Conservation (phyloP, 35 echinoderm and acorn worm species). For the Chiridota heheva region DNA sequence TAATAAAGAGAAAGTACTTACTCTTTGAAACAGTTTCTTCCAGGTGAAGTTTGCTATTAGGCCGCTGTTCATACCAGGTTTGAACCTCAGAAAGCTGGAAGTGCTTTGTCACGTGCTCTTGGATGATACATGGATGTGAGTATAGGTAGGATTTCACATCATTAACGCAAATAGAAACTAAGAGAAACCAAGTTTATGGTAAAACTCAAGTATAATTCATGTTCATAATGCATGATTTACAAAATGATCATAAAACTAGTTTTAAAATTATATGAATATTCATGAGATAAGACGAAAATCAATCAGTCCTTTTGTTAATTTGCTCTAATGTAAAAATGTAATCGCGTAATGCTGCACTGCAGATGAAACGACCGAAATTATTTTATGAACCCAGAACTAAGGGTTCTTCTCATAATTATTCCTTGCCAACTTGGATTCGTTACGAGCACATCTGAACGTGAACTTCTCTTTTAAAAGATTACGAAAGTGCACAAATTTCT, state of each 20-base stretch:
- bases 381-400: too few relatives aligned
- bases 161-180: slow-evolving; percentile 16
- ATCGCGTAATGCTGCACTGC: too few relatives aligned
- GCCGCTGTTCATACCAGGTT: slow-evolving; percentile 1
- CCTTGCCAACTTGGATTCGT: too few relatives aligned
- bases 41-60: background rate
- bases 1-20: too few relatives aligned
- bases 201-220: background rate
- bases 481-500: too few relatives aligned
- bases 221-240: background rate
- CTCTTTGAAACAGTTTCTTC: background rate
- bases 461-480: too few relatives aligned
- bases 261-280: background rate
- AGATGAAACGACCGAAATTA: too few relatives aligned
- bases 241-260: background rate
- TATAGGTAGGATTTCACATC: slow-evolving; percentile 39
- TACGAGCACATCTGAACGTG: too few relatives aligned
- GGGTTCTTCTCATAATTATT: too few relatives aligned
- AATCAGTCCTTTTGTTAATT: background rate
- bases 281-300: background rate
- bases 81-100: slow-evolving; percentile 2
- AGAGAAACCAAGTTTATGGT: background rate
- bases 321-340: background rate
- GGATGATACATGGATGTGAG: slow-evolving; percentile 14
- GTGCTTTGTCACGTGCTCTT: slow-evolving; percentile 12